Evolutionary conservation across 2,113 vertebrate species (phyloP).

Genomic region (Rafetus swinhoei): DNA sequence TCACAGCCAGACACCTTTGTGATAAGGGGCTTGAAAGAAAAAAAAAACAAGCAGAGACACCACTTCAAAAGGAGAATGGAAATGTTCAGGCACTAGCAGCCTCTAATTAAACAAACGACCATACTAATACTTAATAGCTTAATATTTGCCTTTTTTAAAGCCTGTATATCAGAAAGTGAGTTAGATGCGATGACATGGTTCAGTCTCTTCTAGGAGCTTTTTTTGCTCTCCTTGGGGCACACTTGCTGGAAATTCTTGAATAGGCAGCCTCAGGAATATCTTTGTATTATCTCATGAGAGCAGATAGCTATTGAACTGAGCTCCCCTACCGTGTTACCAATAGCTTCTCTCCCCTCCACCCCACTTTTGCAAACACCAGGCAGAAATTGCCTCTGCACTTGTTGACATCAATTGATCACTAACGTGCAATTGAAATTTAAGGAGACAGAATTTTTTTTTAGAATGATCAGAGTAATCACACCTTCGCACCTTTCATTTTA

Average conservation of each 20-base stretch:
- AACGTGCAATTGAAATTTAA: neutral
- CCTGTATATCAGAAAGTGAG: neutral
- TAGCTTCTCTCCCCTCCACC: neutral
- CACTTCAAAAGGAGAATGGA: neutral
- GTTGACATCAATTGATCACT: constrained; percentile 49
- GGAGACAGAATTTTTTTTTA: neutral
- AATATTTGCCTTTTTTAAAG: constrained; percentile 37
- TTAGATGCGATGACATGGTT: neutral
- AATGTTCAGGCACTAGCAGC: constrained; percentile 35
- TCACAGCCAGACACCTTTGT: constrained; percentile 4
- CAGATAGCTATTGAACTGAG: constrained; percentile 26
- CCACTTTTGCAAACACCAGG: constrained; percentile 21
- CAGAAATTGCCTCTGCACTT: neutral
- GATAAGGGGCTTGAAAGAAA: neutral
- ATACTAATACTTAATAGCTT: neutral
- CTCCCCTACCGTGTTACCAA: neutral
- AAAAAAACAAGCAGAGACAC: neutral
- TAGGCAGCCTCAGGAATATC: neutral
- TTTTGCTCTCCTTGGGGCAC: neutral
- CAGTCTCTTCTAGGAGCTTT: neutral
- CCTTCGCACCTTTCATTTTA: neutral
- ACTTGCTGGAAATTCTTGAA: neutral
- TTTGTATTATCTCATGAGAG: neutral
- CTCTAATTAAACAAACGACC: constrained; percentile 36
- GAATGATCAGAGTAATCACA: neutral